Percentiles rank a stretch among this genome's conserved stretches.
Conservation (phyloP, 2,797 vertebrate genomes). For the Harpagifer antarcticus region DNA sequence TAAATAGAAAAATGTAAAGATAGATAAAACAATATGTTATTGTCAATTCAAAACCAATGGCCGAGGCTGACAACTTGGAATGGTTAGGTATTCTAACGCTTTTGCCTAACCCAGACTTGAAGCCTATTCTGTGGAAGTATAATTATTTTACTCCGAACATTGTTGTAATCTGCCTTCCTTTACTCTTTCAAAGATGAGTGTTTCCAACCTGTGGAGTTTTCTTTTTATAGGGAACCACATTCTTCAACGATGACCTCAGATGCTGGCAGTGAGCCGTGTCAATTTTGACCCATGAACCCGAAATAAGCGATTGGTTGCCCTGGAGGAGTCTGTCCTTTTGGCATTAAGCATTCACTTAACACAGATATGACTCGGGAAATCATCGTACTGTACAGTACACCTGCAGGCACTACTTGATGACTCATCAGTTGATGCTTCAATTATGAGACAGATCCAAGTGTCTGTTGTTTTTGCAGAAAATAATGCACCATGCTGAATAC, state of each 20-base stretch:
- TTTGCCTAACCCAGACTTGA: slow-evolving; percentile 22
- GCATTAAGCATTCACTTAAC: slow-evolving; percentile 9
- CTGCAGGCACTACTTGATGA: slow-evolving; percentile 46
- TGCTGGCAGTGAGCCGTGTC: slow-evolving; percentile 22
- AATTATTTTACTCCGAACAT: not conserved
- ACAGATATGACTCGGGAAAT: slow-evolving; percentile 39
- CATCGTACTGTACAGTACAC: slow-evolving; percentile 23
- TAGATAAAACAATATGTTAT: not conserved
- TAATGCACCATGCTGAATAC: slow-evolving; percentile 3
- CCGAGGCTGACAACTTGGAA: slow-evolving; percentile 25
- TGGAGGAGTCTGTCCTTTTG: slow-evolving; percentile 39
- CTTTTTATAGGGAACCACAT: slow-evolving; percentile 30
- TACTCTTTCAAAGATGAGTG: slow-evolving; percentile 7
- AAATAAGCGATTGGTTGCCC: slow-evolving; percentile 29
- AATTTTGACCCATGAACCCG: slow-evolving; percentile 39
- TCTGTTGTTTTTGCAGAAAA: slow-evolving; percentile 21
- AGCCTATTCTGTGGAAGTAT: not conserved
- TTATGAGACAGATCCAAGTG: slow-evolving; percentile 32
- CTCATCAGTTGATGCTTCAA: slow-evolving; percentile 54
- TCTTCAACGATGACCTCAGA: slow-evolving; percentile 42
- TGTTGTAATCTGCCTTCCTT: not conserved
- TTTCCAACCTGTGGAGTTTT: slow-evolving; percentile 33
- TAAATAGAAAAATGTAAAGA: not conserved
- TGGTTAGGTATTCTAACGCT: not conserved
- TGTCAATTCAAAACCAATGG: slow-evolving; percentile 32